These are phyloP conservation scores for Cephus spinipes DNA, from an alignment of 2,888 invertebrate species.

Conservation along the genomic window DNA sequence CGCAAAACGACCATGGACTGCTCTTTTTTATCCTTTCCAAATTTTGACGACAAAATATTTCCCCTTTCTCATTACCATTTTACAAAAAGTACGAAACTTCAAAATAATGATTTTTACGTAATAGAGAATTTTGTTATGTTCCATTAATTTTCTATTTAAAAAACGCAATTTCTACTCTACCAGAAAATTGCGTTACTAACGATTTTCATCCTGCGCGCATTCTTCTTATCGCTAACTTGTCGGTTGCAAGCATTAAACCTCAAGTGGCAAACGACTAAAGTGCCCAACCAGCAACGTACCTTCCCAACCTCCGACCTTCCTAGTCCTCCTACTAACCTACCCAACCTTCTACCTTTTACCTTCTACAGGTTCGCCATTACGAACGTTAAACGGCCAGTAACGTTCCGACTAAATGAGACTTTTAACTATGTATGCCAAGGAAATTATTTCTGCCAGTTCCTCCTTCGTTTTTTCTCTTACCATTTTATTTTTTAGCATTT, in stretches of 20 bases:
- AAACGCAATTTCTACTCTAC: neutral
- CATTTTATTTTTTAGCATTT: neutral
- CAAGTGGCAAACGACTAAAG: neutral
- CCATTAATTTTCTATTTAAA: too few species aligned
- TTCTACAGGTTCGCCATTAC: neutral
- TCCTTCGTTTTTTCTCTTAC: neutral
- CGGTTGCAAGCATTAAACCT: neutral
- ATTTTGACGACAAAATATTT: too few species aligned
- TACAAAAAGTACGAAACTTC: too few species aligned
- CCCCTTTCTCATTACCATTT: too few species aligned
- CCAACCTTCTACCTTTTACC: neutral
- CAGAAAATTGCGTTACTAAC: neutral
- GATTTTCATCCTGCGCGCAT: neutral
- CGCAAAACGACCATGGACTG: too few species aligned
- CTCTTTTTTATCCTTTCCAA: too few species aligned
- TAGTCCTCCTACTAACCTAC: neutral
- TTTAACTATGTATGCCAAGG: neutral
- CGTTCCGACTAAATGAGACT: neutral
- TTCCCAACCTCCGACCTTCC: neutral
- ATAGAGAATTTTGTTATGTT: too few species aligned
- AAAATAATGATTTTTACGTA: too few species aligned
- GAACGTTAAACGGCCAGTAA: neutral
- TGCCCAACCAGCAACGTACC: neutral
- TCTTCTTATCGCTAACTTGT: neutral
- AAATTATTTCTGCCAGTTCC: neutral